Evolutionary conservation across 2,797 vertebrate genomes (phyloP), one percentile per base, ranked within the genome.

Genomic region (Ctenosaura bakeri): DNA sequence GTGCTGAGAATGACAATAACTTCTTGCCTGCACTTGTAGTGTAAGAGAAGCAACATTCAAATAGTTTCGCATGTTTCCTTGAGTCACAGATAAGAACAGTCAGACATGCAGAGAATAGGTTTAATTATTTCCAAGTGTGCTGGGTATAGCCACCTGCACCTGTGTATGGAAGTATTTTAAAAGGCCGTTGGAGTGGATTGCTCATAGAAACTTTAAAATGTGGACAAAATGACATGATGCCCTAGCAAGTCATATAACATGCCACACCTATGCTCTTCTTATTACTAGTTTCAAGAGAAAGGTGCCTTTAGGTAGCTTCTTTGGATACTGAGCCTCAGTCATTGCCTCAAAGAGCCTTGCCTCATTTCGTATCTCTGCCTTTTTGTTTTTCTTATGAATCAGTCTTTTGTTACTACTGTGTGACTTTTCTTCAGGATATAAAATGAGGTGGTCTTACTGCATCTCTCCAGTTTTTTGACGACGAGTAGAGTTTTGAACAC

Each of bases 1-100:
- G 38, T 95, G 94, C 83, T 93, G 92, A 95, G 96, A 97, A 95
- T 94, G 94, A 86, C 86, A 96, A 95, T 95, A 94, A 90, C 93
- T 82, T 94, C 32, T 80, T 91, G 87, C 90, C 91, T 94, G 83
- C n/a, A 77, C 84, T 93, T 71, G 88, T 83, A 88, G 88, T 64
- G 42, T 94, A 66, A 89, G 90, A 95, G 87, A 88, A 35, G 66
- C 76, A 92, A 95, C 0, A 29, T 90, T 95, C 92, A 62, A 76
- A 93, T 81, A 78, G 87, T 82, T 83, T 88, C 84, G 95, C 89
- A 85, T 78, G 80, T 91, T 89, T 87, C 10, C 89, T 93, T 7
- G 3, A 93, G 85, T 80, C 90, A 87, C 84, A 88, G 79, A 79
- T 92, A 46, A 83, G 85, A 86, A 91, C n/a, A 29, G 69, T 89